Conservation (phyloP, 1,140 invertebrate genomes). For the Leptopilina clavipes region DNA sequence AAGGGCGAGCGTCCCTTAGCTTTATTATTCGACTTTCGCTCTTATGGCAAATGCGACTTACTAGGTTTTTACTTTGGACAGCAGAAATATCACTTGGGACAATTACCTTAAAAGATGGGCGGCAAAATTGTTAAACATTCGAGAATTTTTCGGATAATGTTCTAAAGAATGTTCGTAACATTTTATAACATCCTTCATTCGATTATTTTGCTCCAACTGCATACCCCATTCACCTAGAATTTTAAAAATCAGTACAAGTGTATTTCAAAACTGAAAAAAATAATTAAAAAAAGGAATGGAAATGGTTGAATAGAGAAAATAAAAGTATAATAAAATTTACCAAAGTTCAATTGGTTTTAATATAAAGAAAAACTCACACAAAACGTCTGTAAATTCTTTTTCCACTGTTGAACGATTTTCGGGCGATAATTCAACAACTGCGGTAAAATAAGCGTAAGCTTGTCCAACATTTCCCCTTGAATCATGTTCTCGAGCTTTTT, state of each 20-base stretch:
- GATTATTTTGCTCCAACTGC: conserved; percentile 55
- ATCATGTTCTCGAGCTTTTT: conserved; percentile 61
- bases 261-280: not conserved
- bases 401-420: conserved; percentile 63
- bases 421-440: conserved; percentile 65
- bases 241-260: conserved; percentile 4
- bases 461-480: conserved; percentile 62
- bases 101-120: conserved; percentile 63
- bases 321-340: not conserved
- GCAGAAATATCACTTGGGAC: no score
- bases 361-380: conserved; percentile 53
- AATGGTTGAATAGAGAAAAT: not conserved
- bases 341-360: not conserved
- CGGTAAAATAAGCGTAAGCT: conserved; percentile 69
- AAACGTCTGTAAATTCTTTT: conserved; percentile 62
- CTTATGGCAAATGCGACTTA: no score
- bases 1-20: no score
- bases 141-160: conserved; percentile 61
- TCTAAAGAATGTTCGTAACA: conserved; percentile 63
- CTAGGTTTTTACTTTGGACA: no score
- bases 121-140: conserved; percentile 66
- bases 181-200: conserved; percentile 54
- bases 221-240: conserved; percentile 66
- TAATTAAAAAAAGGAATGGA: not conserved
- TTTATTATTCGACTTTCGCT: no score